phyloP scores from a whole-genome alignment of 2,888 invertebrate genomes.

The Frankliniella fusca region DNA sequence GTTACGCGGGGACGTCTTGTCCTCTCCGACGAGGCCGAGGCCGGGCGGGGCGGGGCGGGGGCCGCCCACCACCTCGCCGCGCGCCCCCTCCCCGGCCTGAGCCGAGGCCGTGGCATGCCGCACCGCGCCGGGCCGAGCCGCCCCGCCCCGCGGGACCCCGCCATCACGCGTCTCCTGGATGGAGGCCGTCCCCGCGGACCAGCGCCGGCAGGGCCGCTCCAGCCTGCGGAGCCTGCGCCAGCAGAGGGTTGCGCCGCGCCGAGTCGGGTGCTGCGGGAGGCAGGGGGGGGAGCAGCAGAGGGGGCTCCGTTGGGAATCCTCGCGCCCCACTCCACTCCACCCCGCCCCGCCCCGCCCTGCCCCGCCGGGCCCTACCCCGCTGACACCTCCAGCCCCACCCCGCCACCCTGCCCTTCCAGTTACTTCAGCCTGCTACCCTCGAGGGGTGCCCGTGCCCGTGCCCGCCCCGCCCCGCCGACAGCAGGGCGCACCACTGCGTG shows the following conservation, averaged over 20 bases:
- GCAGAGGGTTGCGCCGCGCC: not conserved
- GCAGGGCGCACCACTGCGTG: too few species aligned
- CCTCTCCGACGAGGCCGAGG: too few species aligned
- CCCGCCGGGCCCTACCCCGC: too few species aligned
- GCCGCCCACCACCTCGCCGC: not conserved
- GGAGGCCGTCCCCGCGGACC: conserved; percentile 2
- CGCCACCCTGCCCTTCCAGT: too few species aligned
- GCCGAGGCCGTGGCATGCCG: not conserved
- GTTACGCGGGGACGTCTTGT: not conserved
- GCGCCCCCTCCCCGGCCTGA: not conserved
- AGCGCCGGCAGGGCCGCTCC: not conserved
- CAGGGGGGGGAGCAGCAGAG: not conserved
- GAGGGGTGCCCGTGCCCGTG: too few species aligned
- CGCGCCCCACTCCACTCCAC: not conserved
- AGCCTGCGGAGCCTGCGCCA: not conserved
- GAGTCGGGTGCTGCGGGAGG: not conserved
- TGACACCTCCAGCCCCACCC: too few species aligned
- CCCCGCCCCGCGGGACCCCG: not conserved
- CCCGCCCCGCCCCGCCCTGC: too few species aligned
- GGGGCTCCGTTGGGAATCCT: not conserved
- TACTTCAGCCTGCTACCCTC: too few species aligned
- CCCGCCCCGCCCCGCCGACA: too few species aligned
- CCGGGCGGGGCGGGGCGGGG: not conserved
- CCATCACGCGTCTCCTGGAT: conserved; percentile 24
- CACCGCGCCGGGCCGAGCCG: not conserved